Conservation (phyloP, 1,140 invertebrate genomes). For the Harpegnathos saltator region DNA sequence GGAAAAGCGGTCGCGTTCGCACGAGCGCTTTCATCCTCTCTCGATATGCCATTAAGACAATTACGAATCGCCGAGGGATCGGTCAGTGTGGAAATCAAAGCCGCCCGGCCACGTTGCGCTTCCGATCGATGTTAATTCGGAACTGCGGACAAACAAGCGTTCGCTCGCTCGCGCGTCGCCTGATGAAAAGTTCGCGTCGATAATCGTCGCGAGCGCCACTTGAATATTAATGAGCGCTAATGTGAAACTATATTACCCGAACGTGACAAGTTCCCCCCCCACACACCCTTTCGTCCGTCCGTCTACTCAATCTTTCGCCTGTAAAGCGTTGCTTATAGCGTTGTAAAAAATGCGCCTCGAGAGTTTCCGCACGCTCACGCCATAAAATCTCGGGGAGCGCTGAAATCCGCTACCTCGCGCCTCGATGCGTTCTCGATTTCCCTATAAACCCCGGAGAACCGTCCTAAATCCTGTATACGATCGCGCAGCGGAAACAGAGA, state of each 20-base stretch:
- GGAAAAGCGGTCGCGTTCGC: conserved; percentile 12
- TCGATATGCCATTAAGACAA: conserved; percentile 3
- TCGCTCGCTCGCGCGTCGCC: no score
- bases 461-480: conserved; percentile 35
- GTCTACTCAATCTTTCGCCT: not conserved
- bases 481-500: conserved; percentile 31
- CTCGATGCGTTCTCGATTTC: conserved; percentile 56
- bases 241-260: not conserved
- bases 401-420: conserved; percentile 47
- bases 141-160: conserved; percentile 10
- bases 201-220: conserved; percentile 11
- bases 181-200: conserved; percentile 6
- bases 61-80: conserved; percentile 27
- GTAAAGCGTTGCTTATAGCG: conserved; percentile 13
- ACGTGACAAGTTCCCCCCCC: no score
- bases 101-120: not conserved
- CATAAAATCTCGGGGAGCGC: conserved; percentile 36
- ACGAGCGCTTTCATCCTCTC: conserved; percentile 14
- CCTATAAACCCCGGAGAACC: conserved; percentile 50
- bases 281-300: no score
- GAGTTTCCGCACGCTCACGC: conserved; percentile 15
- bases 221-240: conserved; percentile 10
- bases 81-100: not conserved
- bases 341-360: conserved; percentile 36
- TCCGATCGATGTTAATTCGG: not conserved